phyloP scores from a whole-genome alignment of 2,888 invertebrate genomes.

The Heteropelma amictum region DNA sequence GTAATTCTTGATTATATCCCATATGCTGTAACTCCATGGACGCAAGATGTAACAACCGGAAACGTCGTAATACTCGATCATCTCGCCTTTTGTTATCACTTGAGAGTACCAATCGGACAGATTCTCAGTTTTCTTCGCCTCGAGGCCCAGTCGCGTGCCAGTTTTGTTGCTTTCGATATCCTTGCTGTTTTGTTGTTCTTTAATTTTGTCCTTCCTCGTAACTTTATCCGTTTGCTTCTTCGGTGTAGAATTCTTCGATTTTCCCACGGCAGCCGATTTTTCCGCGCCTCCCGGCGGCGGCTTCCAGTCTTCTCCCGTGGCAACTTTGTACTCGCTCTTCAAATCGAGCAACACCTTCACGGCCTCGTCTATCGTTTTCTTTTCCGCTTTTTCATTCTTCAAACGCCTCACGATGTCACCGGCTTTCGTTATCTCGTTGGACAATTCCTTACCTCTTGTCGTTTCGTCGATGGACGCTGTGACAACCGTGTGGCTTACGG shows the following conservation, averaged over 20 bases:
- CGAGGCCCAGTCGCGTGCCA: constrained; percentile 94
- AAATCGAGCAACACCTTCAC: constrained; percentile 81
- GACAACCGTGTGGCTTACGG: constrained; percentile 46
- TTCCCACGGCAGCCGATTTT: constrained; percentile 8
- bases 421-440: constrained; percentile 78
- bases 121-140: constrained; percentile 94
- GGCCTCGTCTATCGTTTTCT: constrained; percentile 79
- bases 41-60: constrained; percentile 99
- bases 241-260: constrained; percentile 34
- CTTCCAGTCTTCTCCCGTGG: constrained; percentile 80
- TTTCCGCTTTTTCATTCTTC: constrained; percentile 69
- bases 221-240: constrained; percentile 51
- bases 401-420: constrained; percentile 69
- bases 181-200: constrained; percentile 72
- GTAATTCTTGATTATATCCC: constrained; percentile 94
- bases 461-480: constrained; percentile 36
- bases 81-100: constrained; percentile 93
- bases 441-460: constrained; percentile 59
- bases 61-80: constrained; percentile 99
- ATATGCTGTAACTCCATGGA: constrained; percentile 97
- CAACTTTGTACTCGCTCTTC: constrained; percentile 82
- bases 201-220: constrained; percentile 70
- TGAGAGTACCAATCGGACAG: constrained; percentile 99
- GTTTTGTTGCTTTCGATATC: constrained; percentile 85
- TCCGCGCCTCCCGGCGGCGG: constrained; percentile 54